phyloP scores from a whole-genome alignment of 2,888 invertebrate species.

The Rhagium mordax region DNA sequence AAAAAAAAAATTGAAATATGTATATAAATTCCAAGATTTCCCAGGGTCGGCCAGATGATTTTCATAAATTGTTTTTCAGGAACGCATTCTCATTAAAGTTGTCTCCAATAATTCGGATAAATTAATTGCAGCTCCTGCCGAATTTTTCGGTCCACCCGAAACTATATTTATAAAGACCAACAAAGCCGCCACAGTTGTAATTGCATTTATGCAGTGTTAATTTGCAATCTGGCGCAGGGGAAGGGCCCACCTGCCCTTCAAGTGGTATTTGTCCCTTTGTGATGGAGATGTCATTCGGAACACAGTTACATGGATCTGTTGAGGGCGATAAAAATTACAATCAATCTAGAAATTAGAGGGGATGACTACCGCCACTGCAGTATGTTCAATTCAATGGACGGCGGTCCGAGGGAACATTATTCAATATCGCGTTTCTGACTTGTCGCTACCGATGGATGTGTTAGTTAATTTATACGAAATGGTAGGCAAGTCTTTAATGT shows the following conservation, averaged over 20 bases:
- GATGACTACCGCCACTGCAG: conserved; percentile 16
- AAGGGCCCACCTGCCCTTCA: conserved; percentile 26
- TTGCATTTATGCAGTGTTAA: conserved; percentile 44
- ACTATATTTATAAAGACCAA: not conserved
- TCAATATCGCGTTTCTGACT: not conserved
- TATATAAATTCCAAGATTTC: no score
- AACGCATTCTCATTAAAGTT: no score
- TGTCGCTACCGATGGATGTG: not conserved
- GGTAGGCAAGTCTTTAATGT: no score
- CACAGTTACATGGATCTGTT: conserved; percentile 38
- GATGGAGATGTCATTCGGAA: conserved; percentile 48
- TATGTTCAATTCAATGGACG: conserved; percentile 9
- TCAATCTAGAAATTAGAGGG: conserved; percentile 45
- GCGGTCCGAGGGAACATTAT: not conserved
- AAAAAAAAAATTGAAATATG: no score
- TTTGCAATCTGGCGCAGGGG: conserved; percentile 27
- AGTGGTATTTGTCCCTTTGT: conserved; percentile 35
- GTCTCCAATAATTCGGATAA: no score
- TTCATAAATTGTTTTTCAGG: no score
- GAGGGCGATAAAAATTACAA: conserved; percentile 47
- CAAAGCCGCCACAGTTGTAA: conserved; percentile 22
- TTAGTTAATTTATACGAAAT: conserved; percentile 6
- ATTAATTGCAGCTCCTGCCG: no score
- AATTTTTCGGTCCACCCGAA: not conserved
- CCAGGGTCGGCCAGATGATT: no score